These are phyloP conservation scores for Acleris holmiana DNA, from an alignment of 2,888 invertebrate genomes.

Conservation along the genomic window DNA sequence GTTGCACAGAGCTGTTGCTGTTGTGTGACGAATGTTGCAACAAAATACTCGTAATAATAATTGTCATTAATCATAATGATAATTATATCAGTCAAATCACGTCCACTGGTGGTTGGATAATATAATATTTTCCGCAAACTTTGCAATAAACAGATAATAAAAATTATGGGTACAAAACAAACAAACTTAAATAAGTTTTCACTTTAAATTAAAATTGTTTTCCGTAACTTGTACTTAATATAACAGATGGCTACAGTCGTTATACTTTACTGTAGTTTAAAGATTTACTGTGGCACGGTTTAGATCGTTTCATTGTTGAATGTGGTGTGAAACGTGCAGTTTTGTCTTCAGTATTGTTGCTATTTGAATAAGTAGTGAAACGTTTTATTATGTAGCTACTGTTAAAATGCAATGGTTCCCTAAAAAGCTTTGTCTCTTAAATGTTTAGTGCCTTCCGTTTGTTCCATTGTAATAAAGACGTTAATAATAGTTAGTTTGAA, in stretches of 20 bases:
- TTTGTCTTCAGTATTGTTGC: slow-evolving; percentile 44
- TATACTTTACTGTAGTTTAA: slow-evolving; percentile 3
- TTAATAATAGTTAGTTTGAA: slow-evolving; percentile 3
- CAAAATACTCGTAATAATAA: too few relatives aligned
- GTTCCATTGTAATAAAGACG: slow-evolving; percentile 27
- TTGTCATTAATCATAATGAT: too few relatives aligned
- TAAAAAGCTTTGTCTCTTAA: slow-evolving; percentile 27
- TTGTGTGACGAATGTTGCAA: too few relatives aligned
- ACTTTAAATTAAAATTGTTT: too few relatives aligned
- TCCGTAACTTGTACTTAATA: too few relatives aligned
- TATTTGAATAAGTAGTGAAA: slow-evolving; percentile 44
- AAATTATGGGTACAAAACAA: too few relatives aligned
- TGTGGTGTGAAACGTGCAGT: slow-evolving; percentile 48
- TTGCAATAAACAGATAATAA: too few relatives aligned
- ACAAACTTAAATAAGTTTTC: too few relatives aligned
- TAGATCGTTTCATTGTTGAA: slow-evolving; percentile 47
- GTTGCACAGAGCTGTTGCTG: too few relatives aligned
- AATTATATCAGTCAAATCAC: too few relatives aligned
- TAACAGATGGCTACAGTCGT: not conserved
- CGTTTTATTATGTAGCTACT: slow-evolving; percentile 42
- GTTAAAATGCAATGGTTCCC: slow-evolving; percentile 27
- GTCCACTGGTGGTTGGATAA: too few relatives aligned
- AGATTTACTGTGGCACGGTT: slow-evolving; percentile 38
- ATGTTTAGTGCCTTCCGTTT: slow-evolving; percentile 31
- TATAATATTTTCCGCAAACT: too few relatives aligned